Conservation (phyloP, 2,888 invertebrate genomes). For the Gryllus longicercus region DNA sequence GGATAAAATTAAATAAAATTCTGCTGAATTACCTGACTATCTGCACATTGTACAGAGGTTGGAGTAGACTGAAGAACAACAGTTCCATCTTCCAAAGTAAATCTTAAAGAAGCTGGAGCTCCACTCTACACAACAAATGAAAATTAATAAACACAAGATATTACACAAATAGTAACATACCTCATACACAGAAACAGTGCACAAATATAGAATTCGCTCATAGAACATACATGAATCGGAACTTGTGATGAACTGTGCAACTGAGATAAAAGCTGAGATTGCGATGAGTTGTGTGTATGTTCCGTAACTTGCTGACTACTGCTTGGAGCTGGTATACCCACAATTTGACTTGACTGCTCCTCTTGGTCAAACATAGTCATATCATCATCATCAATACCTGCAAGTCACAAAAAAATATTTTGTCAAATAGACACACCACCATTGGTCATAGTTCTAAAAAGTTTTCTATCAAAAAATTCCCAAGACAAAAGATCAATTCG, state of each 20-base stretch:
- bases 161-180: neutral
- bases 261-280: constrained; percentile 46
- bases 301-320: constrained; percentile 33
- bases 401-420: constrained; percentile 24
- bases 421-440: neutral
- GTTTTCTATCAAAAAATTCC: no score
- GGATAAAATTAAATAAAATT: neutral
- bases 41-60: neutral
- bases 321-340: constrained; percentile 21
- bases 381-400: constrained; percentile 62
- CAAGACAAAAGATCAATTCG: no score
- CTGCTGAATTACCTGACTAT: neutral
- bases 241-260: constrained; percentile 39
- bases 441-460: neutral
- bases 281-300: constrained; percentile 22
- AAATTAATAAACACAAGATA: neutral
- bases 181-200: neutral
- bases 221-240: constrained; percentile 37
- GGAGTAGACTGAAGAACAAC: constrained; percentile 59
- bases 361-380: constrained; percentile 45
- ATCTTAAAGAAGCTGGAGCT: constrained; percentile 44
- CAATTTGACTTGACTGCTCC: constrained; percentile 29
- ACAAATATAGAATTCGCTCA: neutral
- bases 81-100: constrained; percentile 66
- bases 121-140: constrained; percentile 19